Evolutionary conservation across 2,888 invertebrate species (phyloP), one percentile per base, ranked within the genome.

Genomic region (Brachypalpus laphriformis): DNA sequence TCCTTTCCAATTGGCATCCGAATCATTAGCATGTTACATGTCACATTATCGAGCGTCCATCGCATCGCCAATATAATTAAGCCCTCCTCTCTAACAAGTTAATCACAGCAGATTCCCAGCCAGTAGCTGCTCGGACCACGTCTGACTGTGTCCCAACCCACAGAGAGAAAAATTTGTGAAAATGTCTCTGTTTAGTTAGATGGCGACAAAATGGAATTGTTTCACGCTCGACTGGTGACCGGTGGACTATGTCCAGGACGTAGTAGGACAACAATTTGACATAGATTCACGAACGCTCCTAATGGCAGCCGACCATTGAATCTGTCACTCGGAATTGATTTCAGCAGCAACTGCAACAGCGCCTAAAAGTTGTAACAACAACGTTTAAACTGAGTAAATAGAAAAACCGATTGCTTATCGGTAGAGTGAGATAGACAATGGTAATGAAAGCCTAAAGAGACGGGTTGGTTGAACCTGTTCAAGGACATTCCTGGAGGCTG

Each of bases 311-410:
- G 59, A 71, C 81, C 76, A 72, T 72, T 49, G 82, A 82, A 63
- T 82, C 81, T 86, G 86, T 82, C 81, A 82, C 72, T 82, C 31
- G 86, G 86, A 86, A 86, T 86, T 86, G 86, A 86, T 86, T 86
- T 86, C 82, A 86, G 72, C 76, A 85, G 65, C 28, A n/a, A 25
- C 5, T 25, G 45, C 76, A 57, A 31, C 61, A 47, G 40, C 75
- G 63, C 70, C 78, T 74, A 70, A 83, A 83, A 78, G 42, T 81
- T 76, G 85, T 76, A 37, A 76, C 85, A 85, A 76, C 70, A 40
- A 40, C 28, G 59, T 14, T 37, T 25, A 54, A 68, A 81, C 75
- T 85, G 59, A 61, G 65, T 65, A 85, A 85, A 85, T 85, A 85
- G 81, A 81, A 85, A 85, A 80, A 71, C 75, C 40, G 14, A 37